A percentile compares a stretch with the other conserved stretches of the same genome.
Evolutionary conservation across 2,888 invertebrate genomes (phyloP).

Genomic region (Masnerella sp.): DNA sequence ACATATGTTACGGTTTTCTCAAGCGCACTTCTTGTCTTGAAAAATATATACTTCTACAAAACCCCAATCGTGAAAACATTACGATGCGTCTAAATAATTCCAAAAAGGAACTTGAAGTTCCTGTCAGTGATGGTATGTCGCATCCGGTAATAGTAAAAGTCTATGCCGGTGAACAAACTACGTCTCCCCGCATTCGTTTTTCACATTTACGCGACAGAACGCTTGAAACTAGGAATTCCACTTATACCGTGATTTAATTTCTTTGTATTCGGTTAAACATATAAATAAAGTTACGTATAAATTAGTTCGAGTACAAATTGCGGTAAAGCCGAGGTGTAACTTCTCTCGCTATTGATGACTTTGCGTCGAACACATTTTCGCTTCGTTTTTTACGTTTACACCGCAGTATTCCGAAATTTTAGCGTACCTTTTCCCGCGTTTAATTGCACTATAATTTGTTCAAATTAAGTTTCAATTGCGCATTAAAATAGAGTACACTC

Average conservation of each 20-base stretch:
- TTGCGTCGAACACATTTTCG: background rate
- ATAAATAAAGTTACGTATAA: conserved; percentile 40
- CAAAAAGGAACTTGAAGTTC: conserved; percentile 56
- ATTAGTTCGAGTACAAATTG: conserved; percentile 12
- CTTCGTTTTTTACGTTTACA: no score
- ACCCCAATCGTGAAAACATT: conserved; percentile 53
- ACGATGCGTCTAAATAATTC: conserved; percentile 58
- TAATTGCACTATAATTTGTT: no score
- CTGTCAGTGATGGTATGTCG: conserved; percentile 56
- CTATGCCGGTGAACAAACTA: conserved; percentile 52
- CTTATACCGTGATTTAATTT: conserved; percentile 58
- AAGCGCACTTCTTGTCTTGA: conserved; percentile 45
- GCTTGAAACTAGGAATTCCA: conserved; percentile 58
- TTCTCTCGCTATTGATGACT: conserved; percentile 1
- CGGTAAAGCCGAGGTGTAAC: conserved; percentile 5
- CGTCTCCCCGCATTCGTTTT: conserved; percentile 54
- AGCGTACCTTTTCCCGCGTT: no score
- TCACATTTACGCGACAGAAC: conserved; percentile 55
- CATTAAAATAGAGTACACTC: no score
- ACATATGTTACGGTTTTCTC: conserved; percentile 49
- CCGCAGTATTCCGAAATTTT: no score
- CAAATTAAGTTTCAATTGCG: no score
- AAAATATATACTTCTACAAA: conserved; percentile 54
- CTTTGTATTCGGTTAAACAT: conserved; percentile 33
- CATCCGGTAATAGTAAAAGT: conserved; percentile 59